These are phyloP conservation scores for Noturus placidus DNA, from an alignment of 2,113 vertebrate species.

Conservation along the genomic window DNA sequence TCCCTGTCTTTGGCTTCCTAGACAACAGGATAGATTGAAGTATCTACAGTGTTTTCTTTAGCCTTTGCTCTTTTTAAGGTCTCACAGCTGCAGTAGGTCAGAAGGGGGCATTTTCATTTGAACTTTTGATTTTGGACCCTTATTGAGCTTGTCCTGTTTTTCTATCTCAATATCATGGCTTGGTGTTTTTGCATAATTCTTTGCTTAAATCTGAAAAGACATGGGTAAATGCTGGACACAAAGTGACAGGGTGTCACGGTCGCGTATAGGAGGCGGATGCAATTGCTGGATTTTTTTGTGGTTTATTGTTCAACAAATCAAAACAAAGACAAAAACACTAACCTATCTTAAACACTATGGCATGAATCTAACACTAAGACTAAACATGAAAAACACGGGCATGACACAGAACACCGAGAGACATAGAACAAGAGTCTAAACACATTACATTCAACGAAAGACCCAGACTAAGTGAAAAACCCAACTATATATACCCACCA, in stretches of 20 bases:
- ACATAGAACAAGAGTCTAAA: too few relatives aligned
- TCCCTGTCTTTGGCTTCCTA: background rate
- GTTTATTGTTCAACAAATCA: too few relatives aligned
- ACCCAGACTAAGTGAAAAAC: too few relatives aligned
- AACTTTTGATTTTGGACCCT: background rate
- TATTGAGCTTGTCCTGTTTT: background rate
- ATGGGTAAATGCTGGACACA: background rate
- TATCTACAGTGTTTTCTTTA: slow-evolving; percentile 2
- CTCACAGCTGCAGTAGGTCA: background rate
- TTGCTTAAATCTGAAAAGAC: background rate
- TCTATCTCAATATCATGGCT: background rate
- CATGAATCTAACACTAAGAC: too few relatives aligned
- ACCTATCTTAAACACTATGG: too few relatives aligned
- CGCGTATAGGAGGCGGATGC: too few relatives aligned
- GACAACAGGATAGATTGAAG: slow-evolving; percentile 12
- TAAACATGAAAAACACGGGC: too few relatives aligned
- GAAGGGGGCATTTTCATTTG: background rate
- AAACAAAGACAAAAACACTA: too few relatives aligned
- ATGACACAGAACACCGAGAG: too few relatives aligned
- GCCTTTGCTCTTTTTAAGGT: background rate
- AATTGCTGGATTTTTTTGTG: too few relatives aligned
- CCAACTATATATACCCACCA: too few relatives aligned
- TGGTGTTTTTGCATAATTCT: background rate
- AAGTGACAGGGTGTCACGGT: background rate
- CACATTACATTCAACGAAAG: too few relatives aligned